Base-by-base conservation (phyloP, 2,797 vertebrate species). In the Alauda arvensis region DNA sequence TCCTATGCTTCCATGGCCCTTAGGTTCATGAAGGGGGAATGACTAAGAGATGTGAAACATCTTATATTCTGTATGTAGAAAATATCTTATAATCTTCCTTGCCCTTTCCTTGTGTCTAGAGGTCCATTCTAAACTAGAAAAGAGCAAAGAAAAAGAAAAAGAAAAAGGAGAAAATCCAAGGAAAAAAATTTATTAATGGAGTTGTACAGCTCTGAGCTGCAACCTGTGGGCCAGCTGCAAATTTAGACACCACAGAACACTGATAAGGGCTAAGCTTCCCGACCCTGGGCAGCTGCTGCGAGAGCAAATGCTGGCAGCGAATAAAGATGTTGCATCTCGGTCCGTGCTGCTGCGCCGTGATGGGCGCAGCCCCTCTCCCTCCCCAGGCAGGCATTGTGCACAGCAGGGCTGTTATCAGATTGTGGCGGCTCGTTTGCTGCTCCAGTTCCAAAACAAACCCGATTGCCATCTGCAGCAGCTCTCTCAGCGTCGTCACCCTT, bases 361-460 rank as follows among this genome's bases (percentile, higher is more conserved):
- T 7, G 51, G 57, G 40, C 33, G 48, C 39, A 31, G 23, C 9
- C 29, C 42, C 37, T 71, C n/a, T 76, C 12, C 33, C 15, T 43
- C 21, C 23, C 69, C 31, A 16, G 34, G 3, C 19, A 52, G 56
- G 11, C 40, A 14, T 39, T 2, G 18, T 2, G 8, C 67, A 78
- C 25, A 0, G 61, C 69, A 18, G 53, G 31, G 34, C 76, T 48
- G 18, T 33, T 59, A 62, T 29, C 78, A 75, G 62, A 40, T 68
- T 5, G 0, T 2, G 4, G 61, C 1, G 1, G 40, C 1, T 6
- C 1, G 6, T 40, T 80, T 29, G 52, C 69, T 26, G 43, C 5
- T 2, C 48, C 56, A 17, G 51, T 17, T 85, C 49, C 42, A 37
- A 69, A 80, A 62, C 29, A 65, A 87, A 71, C 42, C 28, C 0